Percentiles rank a stretch among this genome's conserved stretches.
phyloP scores from a whole-genome alignment of 2,797 vertebrate species.

The Pangasius larnaudii region DNA sequence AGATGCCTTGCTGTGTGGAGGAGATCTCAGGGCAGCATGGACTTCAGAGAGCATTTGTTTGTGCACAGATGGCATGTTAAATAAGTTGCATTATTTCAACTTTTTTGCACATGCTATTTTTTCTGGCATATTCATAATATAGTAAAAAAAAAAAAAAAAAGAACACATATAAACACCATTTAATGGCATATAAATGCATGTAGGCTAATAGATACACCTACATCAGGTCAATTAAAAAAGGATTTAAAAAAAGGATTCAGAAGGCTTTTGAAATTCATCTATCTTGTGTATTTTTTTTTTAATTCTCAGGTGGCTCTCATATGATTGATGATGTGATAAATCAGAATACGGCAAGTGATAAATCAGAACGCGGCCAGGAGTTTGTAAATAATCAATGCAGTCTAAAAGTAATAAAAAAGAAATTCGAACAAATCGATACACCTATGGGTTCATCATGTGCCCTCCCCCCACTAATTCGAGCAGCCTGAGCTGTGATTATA shows the following conservation, averaged over 20 bases:
- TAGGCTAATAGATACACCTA: not conserved
- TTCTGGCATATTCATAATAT: not conserved
- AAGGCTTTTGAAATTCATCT: not conserved
- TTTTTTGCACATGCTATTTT: not conserved
- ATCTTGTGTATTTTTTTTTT: not conserved
- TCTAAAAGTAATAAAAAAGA: conserved; percentile 35
- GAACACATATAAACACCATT: not conserved
- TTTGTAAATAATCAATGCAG: conserved; percentile 15
- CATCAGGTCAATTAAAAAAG: not conserved
- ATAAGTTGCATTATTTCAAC: conserved; percentile 6
- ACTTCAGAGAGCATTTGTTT: conserved; percentile 23
- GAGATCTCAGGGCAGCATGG: conserved; percentile 6
- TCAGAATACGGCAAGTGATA: conserved; percentile 4
- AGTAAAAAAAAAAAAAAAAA: not conserved
- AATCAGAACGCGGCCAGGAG: conserved; percentile 10
- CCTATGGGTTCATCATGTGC: not conserved
- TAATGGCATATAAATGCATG: not conserved
- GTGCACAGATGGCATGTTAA: conserved; percentile 23
- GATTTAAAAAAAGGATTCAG: not conserved
- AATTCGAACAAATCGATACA: conserved; percentile 42
- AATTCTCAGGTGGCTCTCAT: not conserved
- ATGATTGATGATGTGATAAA: conserved; percentile 20
- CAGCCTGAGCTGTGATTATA: conserved; percentile 20
- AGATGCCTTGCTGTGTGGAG: conserved; percentile 30
- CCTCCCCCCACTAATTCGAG: conserved; percentile 8